Percentiles rank a stretch among this genome's conserved stretches.
Conservation (phyloP, 2,888 invertebrate genomes). For the Campaea margaritaria region DNA sequence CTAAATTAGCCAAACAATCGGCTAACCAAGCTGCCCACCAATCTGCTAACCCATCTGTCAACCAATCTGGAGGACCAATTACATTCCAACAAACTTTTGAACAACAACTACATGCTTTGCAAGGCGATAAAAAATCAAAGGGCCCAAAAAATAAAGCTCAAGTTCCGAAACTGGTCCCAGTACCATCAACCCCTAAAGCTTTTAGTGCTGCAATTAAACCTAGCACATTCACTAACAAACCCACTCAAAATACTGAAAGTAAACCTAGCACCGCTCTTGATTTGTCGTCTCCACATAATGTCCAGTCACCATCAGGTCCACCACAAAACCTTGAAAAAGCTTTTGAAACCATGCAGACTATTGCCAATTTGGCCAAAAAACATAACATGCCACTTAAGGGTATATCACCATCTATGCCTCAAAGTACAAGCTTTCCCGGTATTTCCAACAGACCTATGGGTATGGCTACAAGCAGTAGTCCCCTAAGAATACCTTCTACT, state of each 20-base stretch:
- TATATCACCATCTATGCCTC: slow-evolving; percentile 60
- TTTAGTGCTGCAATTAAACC: slow-evolving; percentile 71
- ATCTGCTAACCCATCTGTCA: slow-evolving; percentile 70
- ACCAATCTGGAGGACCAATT: slow-evolving; percentile 63
- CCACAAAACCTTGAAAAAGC: slow-evolving; percentile 75
- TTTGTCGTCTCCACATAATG: slow-evolving; percentile 77
- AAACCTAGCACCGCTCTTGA: slow-evolving; percentile 77
- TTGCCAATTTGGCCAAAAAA: slow-evolving; percentile 81
- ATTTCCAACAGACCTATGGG: slow-evolving; percentile 63
- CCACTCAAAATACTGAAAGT: slow-evolving; percentile 54
- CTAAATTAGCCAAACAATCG: slow-evolving; percentile 73
- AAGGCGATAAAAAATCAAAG: slow-evolving; percentile 77
- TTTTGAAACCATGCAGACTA: slow-evolving; percentile 82
- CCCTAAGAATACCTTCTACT: slow-evolving; percentile 69
- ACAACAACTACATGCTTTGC: slow-evolving; percentile 74
- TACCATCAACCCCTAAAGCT: slow-evolving; percentile 74
- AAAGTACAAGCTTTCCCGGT: slow-evolving; percentile 64
- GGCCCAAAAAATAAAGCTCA: slow-evolving; percentile 76
- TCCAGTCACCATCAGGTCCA: slow-evolving; percentile 70
- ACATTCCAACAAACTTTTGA: slow-evolving; percentile 84
- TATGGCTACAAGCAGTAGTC: slow-evolving; percentile 54
- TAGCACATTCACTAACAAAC: slow-evolving; percentile 57
- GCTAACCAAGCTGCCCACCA: slow-evolving; percentile 60
- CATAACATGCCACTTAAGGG: slow-evolving; percentile 73
- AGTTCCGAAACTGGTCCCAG: slow-evolving; percentile 78